phyloP scores from a whole-genome alignment of 2,113 vertebrate species.

The Tenrec ecaudatus region DNA sequence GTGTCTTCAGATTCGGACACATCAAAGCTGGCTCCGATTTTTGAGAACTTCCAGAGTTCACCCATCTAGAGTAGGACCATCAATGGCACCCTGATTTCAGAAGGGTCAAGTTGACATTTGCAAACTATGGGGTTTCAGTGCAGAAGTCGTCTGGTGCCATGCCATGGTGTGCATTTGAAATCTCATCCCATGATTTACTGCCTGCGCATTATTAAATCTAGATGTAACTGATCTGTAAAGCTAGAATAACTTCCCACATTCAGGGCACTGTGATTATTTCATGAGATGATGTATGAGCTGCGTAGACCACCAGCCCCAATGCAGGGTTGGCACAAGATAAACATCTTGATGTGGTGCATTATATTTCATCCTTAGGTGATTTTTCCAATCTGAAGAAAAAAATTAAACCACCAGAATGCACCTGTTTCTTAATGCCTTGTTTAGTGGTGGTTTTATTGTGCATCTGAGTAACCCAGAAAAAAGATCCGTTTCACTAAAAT shows the following conservation, averaged over 20 bases:
- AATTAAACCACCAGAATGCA: neutral
- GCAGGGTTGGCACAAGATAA: neutral
- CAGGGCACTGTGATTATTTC: neutral
- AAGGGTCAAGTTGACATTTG: neutral
- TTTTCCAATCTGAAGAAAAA: neutral
- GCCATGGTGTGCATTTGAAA: neutral
- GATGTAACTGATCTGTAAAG: neutral
- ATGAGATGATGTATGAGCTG: neutral
- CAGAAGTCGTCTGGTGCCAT: neutral
- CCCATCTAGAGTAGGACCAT: neutral
- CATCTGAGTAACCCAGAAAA: neutral
- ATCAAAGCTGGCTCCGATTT: neutral
- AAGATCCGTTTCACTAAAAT: neutral
- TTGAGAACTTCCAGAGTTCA: neutral
- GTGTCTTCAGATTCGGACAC: neutral
- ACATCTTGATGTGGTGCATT: neutral
- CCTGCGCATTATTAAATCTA: neutral
- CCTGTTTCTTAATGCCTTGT: neutral
- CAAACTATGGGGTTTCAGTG: fast-evolving
- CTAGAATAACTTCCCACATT: neutral
- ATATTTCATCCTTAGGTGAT: neutral
- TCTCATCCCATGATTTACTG: neutral
- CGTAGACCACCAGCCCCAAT: neutral
- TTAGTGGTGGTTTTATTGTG: neutral
- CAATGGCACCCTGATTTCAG: neutral